Evolutionary conservation across 2,113 vertebrate genomes (phyloP).

Genomic region (Psammodynastes pulverulentus): DNA sequence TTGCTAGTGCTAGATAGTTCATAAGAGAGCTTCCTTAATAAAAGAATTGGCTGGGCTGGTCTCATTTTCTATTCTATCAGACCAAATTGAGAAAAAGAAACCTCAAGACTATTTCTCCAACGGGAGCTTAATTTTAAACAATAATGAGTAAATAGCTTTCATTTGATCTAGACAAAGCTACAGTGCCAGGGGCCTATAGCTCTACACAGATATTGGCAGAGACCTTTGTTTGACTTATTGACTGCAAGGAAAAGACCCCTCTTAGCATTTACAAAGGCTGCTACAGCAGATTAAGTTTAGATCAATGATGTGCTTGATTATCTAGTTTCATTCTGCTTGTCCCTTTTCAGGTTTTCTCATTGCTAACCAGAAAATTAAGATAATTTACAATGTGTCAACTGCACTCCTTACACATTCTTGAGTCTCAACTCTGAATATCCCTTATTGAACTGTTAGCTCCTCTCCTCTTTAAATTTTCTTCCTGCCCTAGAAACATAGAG

Average conservation of each 20-base stretch:
- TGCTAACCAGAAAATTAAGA: constrained; percentile 69
- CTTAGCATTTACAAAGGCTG: constrained; percentile 65
- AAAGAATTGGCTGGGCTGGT: constrained; percentile 53
- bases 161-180: constrained; percentile 65
- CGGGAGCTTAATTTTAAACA: constrained; percentile 69
- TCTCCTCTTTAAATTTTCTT: neutral
- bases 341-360: constrained; percentile 60
- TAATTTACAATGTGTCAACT: constrained; percentile 64
- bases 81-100: constrained; percentile 21
- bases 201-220: constrained; percentile 60
- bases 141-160: constrained; percentile 66
- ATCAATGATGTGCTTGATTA: constrained; percentile 77
- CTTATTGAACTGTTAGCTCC: neutral
- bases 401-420: constrained; percentile 55
- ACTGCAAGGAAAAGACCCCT: constrained; percentile 42
- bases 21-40: constrained; percentile 43
- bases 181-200: constrained; percentile 51
- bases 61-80: constrained; percentile 47
- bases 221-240: constrained; percentile 52
- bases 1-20: too few species aligned
- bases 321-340: constrained; percentile 56
- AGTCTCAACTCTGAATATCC: constrained; percentile 22
- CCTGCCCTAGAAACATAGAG: neutral
- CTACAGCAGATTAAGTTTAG: constrained; percentile 64
- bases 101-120: constrained; percentile 56